phyloP scores from a whole-genome alignment of 2,888 invertebrate species.

The Platycheirus albimanus region DNA sequence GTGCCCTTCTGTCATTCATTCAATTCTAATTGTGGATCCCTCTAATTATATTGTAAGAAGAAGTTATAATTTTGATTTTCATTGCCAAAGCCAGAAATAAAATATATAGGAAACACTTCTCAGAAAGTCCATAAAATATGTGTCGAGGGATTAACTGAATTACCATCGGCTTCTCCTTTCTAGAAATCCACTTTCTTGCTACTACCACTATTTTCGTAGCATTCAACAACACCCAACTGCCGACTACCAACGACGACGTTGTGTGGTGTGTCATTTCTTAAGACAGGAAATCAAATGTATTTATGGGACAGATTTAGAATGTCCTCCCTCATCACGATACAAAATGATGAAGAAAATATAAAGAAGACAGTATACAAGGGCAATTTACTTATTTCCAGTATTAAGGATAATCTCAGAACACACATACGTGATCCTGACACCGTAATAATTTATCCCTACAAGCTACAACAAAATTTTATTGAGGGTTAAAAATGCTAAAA shows the following conservation, averaged over 20 bases:
- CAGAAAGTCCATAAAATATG: slow-evolving; percentile 46
- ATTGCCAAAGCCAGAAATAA: slow-evolving; percentile 4
- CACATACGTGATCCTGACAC: slow-evolving; percentile 70
- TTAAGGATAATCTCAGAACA: slow-evolving; percentile 70
- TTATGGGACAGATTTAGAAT: slow-evolving; percentile 66
- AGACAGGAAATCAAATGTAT: slow-evolving; percentile 63
- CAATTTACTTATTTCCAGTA: slow-evolving; percentile 64
- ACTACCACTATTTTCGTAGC: slow-evolving; percentile 60
- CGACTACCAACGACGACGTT: neutral
- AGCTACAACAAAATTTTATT: slow-evolving; percentile 40
- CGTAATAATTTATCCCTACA: slow-evolving; percentile 58
- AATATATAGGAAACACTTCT: slow-evolving; percentile 34
- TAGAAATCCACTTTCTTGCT: slow-evolving; percentile 54
- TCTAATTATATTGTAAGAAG: slow-evolving; percentile 47
- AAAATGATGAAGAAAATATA: neutral
- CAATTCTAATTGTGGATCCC: slow-evolving; percentile 59
- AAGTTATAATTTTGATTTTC: slow-evolving; percentile 48
- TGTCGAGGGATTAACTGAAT: slow-evolving; percentile 64
- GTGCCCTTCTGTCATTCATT: slow-evolving; percentile 46
- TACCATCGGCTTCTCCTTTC: slow-evolving; percentile 19
- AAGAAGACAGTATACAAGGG: slow-evolving; percentile 2
- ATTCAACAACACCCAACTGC: slow-evolving; percentile 17
- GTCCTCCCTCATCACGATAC: slow-evolving; percentile 9
- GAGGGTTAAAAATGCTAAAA: slow-evolving; percentile 43
- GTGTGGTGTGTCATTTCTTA: slow-evolving; percentile 38